Conservation (phyloP, 2,113 vertebrate genomes). For the Pelecanus crispus region DNA sequence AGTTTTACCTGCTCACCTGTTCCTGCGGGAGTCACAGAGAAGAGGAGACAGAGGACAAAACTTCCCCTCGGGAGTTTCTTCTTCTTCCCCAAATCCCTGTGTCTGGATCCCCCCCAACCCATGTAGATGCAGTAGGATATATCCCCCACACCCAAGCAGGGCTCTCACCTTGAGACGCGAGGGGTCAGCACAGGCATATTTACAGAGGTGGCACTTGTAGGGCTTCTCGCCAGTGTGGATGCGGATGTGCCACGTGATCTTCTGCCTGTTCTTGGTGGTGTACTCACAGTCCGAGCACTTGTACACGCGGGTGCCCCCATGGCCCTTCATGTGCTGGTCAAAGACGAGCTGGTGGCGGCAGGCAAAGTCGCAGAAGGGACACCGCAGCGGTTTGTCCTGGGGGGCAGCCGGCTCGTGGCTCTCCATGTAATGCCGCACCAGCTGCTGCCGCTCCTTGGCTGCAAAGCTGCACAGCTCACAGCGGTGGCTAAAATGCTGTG, state of each 20-base stretch:
- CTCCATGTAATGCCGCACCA: conserved; percentile 84
- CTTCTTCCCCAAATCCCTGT: neutral
- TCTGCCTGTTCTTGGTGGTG: conserved; percentile 91
- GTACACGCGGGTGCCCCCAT: conserved; percentile 87
- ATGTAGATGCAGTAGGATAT: neutral
- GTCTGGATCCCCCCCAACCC: neutral
- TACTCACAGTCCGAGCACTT: conserved; percentile 91
- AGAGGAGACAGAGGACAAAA: neutral
- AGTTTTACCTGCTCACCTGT: neutral
- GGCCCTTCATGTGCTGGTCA: conserved; percentile 91
- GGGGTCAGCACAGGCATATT: conserved; percentile 88
- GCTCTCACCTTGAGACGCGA: conserved; percentile 90
- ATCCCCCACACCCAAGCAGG: neutral
- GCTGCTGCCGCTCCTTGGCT: conserved; percentile 77
- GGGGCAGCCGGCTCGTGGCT: conserved; percentile 71
- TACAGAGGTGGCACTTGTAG: conserved; percentile 89
- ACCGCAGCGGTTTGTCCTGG: conserved; percentile 74
- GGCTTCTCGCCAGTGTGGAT: conserved; percentile 96
- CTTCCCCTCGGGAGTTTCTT: neutral
- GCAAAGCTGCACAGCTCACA: conserved; percentile 86
- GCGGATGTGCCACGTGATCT: conserved; percentile 96
- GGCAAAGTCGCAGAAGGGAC: conserved; percentile 83
- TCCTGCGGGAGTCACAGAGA: neutral
- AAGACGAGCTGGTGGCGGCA: conserved; percentile 88
- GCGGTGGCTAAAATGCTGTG: conserved; percentile 77